These are phyloP conservation scores for Halesus radiatus DNA, from an alignment of 1,140 invertebrate species.

Conservation along the genomic window DNA sequence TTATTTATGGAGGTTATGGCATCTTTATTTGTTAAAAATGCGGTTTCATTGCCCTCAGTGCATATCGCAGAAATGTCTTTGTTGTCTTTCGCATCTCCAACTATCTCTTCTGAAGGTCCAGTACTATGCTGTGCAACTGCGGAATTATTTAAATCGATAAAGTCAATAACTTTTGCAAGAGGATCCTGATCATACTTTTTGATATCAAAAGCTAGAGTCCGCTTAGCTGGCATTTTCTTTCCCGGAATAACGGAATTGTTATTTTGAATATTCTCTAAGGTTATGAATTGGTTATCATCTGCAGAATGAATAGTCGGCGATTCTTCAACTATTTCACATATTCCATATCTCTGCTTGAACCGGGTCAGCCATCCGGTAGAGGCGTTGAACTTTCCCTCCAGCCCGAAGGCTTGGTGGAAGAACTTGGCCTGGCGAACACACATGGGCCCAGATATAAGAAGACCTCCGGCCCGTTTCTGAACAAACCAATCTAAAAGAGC, in stretches of 20 bases:
- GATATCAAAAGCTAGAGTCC: conserved; percentile 9
- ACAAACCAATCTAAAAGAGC: conserved; percentile 44
- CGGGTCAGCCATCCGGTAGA: conserved; percentile 41
- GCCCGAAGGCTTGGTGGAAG: conserved; percentile 19
- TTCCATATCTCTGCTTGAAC: conserved; percentile 47
- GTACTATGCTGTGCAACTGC: neutral
- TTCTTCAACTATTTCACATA: conserved; percentile 33
- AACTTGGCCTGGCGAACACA: conserved; percentile 24
- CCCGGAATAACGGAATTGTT: neutral
- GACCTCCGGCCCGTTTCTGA: conserved; percentile 34
- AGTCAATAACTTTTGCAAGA: conserved; percentile 1
- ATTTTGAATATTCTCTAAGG: conserved; percentile 2
- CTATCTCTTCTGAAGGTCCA: neutral
- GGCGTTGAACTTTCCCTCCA: conserved; percentile 38
- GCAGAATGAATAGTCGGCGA: neutral
- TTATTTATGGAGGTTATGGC: conserved; percentile 25
- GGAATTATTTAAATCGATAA: conserved; percentile 11
- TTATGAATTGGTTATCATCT: neutral
- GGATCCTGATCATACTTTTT: conserved; percentile 21
- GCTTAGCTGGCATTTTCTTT: conserved; percentile 8
- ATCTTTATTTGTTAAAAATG: conserved; percentile 20
- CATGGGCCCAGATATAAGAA: conserved; percentile 28
- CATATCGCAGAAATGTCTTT: neutral
- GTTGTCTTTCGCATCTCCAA: neutral
- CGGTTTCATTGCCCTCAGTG: neutral